Evolutionary conservation across 2,113 vertebrate genomes (phyloP).

Genomic region (Argyrosomus japonicus): DNA sequence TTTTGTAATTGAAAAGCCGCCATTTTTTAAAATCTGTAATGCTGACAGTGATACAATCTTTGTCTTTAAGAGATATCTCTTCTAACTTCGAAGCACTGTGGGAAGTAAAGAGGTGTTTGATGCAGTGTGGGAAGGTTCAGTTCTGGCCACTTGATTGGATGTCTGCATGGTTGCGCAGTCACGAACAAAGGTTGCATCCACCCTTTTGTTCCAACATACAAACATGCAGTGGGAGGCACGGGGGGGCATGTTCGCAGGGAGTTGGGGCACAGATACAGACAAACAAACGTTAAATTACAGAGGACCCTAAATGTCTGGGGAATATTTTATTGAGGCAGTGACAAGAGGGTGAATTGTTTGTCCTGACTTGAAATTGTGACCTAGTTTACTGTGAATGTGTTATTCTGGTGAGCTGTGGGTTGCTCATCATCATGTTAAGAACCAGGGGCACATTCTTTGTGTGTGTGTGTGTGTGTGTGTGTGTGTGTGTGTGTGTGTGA

Average conservation of each 20-base stretch:
- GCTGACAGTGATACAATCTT: neutral
- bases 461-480: constrained; percentile 14
- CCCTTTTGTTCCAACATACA: constrained; percentile 79
- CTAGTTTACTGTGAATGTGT: constrained; percentile 66
- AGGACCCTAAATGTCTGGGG: constrained; percentile 57
- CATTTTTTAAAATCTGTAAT: neutral
- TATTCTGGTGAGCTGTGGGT: constrained; percentile 59
- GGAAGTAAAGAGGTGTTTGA: constrained; percentile 65
- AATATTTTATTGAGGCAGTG: constrained; percentile 59
- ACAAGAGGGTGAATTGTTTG: constrained; percentile 66
- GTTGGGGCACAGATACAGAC: constrained; percentile 59
- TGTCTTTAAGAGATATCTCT: constrained; percentile 24
- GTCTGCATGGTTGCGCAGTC: constrained; percentile 82
- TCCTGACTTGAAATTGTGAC: constrained; percentile 68
- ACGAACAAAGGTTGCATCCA: constrained; percentile 83
- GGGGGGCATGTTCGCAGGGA: constrained; percentile 23
- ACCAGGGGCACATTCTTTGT: constrained; percentile 43
- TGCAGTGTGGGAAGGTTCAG: constrained; percentile 67
- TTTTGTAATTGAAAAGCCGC: constrained; percentile 1
- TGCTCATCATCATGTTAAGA: constrained; percentile 67
- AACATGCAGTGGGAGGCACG: constrained; percentile 60
- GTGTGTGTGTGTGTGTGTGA: constrained; percentile 21
- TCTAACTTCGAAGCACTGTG: constrained; percentile 58
- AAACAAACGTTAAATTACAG: constrained; percentile 68
- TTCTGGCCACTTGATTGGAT: constrained; percentile 74